Conservation (phyloP, 2,113 vertebrate species). For the Salvelinus sp. region DNA sequence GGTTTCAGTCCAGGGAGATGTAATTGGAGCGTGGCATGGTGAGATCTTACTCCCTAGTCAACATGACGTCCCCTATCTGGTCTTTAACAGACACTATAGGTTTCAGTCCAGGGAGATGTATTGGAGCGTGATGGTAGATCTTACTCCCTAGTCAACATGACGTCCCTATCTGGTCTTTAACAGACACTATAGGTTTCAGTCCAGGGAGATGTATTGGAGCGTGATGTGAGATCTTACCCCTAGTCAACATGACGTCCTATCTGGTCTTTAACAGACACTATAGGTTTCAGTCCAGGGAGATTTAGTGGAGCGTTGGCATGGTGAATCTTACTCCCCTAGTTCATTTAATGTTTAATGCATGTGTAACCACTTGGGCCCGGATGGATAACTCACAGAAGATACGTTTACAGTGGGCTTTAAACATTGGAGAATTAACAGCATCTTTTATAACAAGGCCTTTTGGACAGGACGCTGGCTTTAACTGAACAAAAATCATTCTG, state of each 20-base stretch:
- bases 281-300: slow-evolving; percentile 1
- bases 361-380: neutral
- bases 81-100: neutral
- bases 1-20: slow-evolving; percentile 7
- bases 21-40: neutral
- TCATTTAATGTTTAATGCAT: neutral
- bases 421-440: neutral
- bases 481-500: neutral
- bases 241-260: no score
- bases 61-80: neutral
- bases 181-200: neutral
- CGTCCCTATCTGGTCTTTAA: neutral
- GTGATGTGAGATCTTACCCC: neutral
- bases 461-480: neutral
- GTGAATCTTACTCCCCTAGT: neutral
- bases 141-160: neutral
- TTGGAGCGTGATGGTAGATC: neutral
- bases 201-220: neutral
- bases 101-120: slow-evolving; percentile 4
- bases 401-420: neutral
- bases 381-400: neutral
- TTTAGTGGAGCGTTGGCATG: neutral
- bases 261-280: neutral
- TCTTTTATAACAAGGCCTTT: neutral
- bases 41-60: neutral